Evolutionary conservation across 1,140 invertebrate genomes (phyloP), one percentile per base, ranked within the genome.

Genomic region (Drosophila jambulina): DNA sequence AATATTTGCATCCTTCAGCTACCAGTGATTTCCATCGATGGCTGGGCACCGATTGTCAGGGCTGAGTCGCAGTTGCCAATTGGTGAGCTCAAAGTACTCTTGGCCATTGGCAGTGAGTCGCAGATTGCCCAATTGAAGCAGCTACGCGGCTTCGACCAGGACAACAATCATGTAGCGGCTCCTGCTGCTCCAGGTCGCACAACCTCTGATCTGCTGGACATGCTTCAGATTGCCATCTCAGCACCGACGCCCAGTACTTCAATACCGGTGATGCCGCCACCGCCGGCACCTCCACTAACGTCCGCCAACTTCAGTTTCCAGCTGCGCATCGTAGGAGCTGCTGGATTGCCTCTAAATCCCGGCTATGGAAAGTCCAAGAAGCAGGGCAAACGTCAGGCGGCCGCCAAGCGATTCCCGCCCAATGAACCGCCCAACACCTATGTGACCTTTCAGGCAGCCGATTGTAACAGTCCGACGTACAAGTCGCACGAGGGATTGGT

Each of bases 11-110:
- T 12, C 13, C 56, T 86, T 0, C 68, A 95, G 94, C 91, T 95
- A 70, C 95, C 95, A 29, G 93, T 95, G 19, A 94, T 95, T 56
- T 94, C 94, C 42, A 94, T 95, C 12, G 95, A 95, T 82, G 94
- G 93, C 60, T 95, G 94, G 94, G 93, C 94, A 36, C 91, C 93
- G 8, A 93, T 95, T 61, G 67, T 91, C 3, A 91, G 94, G 67
- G 84, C 93, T n/a, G 74, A 94, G 46, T 93, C 92, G 29, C 92
- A 93, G 34, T 68, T 91, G 27, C 72, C 92, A 17, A 78, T 93
- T 59, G 95, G 95, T 6, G 93, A 95, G 78, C 82, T 94, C 5
- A 93, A 94, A 61, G 94, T 94, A 34, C 63, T 95, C 2, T 88
- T 95, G 19, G 95, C 95, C 32, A 93, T 95, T 43, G 95, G 95